Evolutionary conservation across 1,140 invertebrate genomes (phyloP).

Genomic region (Camponotus vicinus): DNA sequence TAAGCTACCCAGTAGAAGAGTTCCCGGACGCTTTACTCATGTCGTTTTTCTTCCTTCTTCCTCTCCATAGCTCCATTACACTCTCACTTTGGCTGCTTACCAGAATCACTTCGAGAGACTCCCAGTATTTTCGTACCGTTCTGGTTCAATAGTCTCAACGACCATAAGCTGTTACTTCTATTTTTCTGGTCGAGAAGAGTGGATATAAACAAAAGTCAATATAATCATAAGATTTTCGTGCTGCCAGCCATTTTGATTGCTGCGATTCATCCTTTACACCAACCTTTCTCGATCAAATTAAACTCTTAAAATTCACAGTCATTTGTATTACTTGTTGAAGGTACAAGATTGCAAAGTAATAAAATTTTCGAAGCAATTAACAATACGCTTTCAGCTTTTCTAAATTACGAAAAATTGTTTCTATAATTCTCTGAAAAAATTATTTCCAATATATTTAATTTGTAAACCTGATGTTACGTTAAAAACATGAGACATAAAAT

Average conservation of each 20-base stretch:
- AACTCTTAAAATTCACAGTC: background rate
- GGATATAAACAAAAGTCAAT: constrained; percentile 42
- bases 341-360: background rate
- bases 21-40: background rate
- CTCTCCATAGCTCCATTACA: constrained; percentile 61
- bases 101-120: constrained; percentile 71
- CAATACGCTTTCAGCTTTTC: background rate
- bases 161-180: constrained; percentile 57
- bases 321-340: background rate
- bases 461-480: background rate
- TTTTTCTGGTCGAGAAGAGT: constrained; percentile 50
- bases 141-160: constrained; percentile 44
- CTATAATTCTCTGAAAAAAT: background rate
- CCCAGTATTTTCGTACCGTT: constrained; percentile 62
- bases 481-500: constrained; percentile 25
- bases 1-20: constrained; percentile 35
- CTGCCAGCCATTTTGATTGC: constrained; percentile 2
- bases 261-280: background rate
- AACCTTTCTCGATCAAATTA: background rate
- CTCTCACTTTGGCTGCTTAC: constrained; percentile 74
- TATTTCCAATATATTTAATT: constrained; percentile 35
- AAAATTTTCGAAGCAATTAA: background rate
- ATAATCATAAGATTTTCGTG: constrained; percentile 4
- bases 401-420: background rate
- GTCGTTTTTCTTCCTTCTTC: constrained; percentile 38